Conservation (phyloP, 2,888 invertebrate species). For the Xylophagus ater region DNA sequence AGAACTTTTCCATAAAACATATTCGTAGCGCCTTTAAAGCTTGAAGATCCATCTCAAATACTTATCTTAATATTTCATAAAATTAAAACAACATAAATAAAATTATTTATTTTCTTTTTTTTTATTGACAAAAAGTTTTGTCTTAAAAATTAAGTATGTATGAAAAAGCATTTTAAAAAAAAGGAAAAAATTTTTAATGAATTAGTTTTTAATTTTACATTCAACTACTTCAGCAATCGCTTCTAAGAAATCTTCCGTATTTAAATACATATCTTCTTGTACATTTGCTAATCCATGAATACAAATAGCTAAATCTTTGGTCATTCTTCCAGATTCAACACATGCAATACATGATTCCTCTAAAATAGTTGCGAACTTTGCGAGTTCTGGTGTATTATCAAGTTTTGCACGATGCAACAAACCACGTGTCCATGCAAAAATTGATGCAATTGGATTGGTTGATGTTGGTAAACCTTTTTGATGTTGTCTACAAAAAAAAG, state of each 20-base stretch:
- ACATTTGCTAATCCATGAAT: conserved; percentile 74
- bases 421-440: conserved; percentile 85
- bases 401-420: conserved; percentile 72
- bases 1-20: no score
- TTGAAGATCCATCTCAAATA: no score
- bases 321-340: conserved; percentile 74
- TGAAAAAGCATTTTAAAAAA: no score
- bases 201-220: conserved; percentile 30
- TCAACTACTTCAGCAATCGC: conserved; percentile 67
- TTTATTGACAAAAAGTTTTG: no score
- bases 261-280: conserved; percentile 69
- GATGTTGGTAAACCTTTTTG: conserved; percentile 79
- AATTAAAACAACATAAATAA: no score
- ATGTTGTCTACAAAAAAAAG: conserved; percentile 51
- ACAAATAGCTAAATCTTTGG: conserved; percentile 79
- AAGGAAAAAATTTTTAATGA: background rate
- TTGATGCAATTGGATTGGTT: conserved; percentile 84
- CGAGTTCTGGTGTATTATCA: conserved; percentile 63
- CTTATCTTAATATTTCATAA: no score
- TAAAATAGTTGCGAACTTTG: conserved; percentile 55
- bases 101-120: no score
- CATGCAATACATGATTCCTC: conserved; percentile 77
- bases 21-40: no score
- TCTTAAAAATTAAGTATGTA: no score
- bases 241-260: conserved; percentile 76